phyloP scores from a whole-genome alignment of 2,888 invertebrate species.

The Drosophila barbarae region DNA sequence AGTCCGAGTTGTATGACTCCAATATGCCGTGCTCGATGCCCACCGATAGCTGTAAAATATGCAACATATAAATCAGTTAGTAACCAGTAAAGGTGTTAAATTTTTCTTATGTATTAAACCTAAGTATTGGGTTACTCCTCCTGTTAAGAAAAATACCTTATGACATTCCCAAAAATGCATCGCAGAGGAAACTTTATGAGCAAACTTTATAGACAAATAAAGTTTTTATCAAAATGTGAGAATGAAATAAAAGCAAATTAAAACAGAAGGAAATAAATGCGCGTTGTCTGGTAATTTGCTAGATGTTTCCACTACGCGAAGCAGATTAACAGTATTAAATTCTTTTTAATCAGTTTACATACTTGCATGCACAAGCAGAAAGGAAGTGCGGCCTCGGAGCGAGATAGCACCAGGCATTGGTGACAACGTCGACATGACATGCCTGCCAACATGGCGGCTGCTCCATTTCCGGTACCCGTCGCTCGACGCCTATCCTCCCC shows the following conservation, averaged over 20 bases:
- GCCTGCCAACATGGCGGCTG: slow-evolving; percentile 67
- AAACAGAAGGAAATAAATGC: slow-evolving; percentile 10
- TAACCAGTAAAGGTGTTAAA: not conserved
- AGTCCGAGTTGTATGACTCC: slow-evolving; percentile 86
- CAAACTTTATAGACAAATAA: too few species aligned
- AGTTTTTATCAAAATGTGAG: not conserved
- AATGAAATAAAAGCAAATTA: not conserved
- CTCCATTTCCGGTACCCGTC: slow-evolving; percentile 61
- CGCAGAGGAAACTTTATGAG: not conserved
- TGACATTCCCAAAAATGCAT: not conserved
- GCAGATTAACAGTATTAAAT: slow-evolving; percentile 76
- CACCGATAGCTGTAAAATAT: slow-evolving; percentile 83
- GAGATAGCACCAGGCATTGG: slow-evolving; percentile 9
- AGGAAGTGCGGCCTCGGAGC: slow-evolving; percentile 43
- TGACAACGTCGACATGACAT: slow-evolving; percentile 43
- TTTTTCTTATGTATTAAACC: too few species aligned
- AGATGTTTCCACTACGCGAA: slow-evolving; percentile 68
- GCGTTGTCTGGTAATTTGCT: slow-evolving; percentile 24
- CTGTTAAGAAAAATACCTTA: not conserved
- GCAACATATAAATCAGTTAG: not conserved
- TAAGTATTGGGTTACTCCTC: not conserved
- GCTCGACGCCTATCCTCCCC: slow-evolving; percentile 33
- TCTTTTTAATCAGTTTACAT: slow-evolving; percentile 71
- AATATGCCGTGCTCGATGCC: slow-evolving; percentile 86
- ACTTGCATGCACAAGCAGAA: slow-evolving; percentile 67